Percentiles rank a stretch among this genome's conserved stretches.
Evolutionary conservation across 2,797 vertebrate genomes (phyloP).

Genomic region (Diplodus sargus): DNA sequence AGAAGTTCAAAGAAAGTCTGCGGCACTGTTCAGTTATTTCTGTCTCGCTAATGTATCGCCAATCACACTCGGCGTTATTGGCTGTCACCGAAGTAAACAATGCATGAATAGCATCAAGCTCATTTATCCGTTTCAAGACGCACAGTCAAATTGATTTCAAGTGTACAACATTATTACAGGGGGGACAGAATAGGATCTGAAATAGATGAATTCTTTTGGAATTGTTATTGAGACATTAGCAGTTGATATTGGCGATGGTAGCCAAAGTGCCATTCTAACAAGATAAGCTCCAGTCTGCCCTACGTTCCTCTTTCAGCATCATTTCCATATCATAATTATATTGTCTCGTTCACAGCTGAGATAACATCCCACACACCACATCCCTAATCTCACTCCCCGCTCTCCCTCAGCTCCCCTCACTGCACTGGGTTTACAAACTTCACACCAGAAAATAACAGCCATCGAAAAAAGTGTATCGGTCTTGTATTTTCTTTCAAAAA

Average conservation of each 20-base stretch:
- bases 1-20: slow-evolving; percentile 59
- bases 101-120: slow-evolving; percentile 52
- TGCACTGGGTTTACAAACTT: slow-evolving; percentile 48
- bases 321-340: slow-evolving; percentile 98
- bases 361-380: slow-evolving; percentile 87
- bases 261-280: slow-evolving; percentile 58
- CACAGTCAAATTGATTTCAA: slow-evolving; percentile 65
- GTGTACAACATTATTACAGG: slow-evolving; percentile 50
- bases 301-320: slow-evolving; percentile 86
- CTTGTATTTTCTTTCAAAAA: neutral
- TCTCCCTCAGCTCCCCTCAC: slow-evolving; percentile 31
- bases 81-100: slow-evolving; percentile 63
- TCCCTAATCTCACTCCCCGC: slow-evolving; percentile 53
- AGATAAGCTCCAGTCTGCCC: slow-evolving; percentile 68
- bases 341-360: slow-evolving; percentile 90
- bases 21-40: slow-evolving; percentile 38
- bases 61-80: slow-evolving; percentile 53
- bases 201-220: slow-evolving; percentile 58
- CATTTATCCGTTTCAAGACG: slow-evolving; percentile 59
- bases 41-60: slow-evolving; percentile 57
- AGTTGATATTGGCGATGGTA: slow-evolving; percentile 67
- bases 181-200: slow-evolving; percentile 40
- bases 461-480: slow-evolving; percentile 25
- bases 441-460: slow-evolving; percentile 12
- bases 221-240: slow-evolving; percentile 69